Base-by-base conservation (phyloP, 2,888 invertebrate species). In the Hecatera dysodea region DNA sequence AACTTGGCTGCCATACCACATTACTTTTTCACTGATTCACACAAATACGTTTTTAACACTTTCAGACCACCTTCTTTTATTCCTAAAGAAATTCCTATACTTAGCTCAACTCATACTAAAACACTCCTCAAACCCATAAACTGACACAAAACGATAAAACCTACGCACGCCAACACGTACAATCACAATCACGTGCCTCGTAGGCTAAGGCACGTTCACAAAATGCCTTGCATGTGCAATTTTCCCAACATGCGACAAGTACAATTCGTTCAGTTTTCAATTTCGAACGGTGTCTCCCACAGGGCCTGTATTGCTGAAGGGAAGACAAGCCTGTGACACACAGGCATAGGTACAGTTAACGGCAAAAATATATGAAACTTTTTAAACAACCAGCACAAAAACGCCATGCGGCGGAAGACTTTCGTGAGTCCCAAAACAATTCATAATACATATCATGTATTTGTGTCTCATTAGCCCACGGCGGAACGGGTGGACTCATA, bases 211-310 rank as follows among this genome's bases (percentile, higher is more conserved):
- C 71, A 71, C 63, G 67, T 61, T 52, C 60, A 57, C 61, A 29
- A 56, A 80, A 76, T 57, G 80, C 50, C 72, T 48, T 66, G 62
- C 76, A 72, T 67, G 72, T 80, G 80, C 80, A 80, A 79, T 79
- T 76, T 76, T 46, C 80, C 42, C 61, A 65, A 55, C 75, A 75
- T 22, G 52, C 55, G 79, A 78, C 80, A 80, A 80, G 80, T 63
- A 67, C 72, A 66, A 85, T 85, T 87, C 86, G 88, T 90, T 89
- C 88, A 84, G 86, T 89, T 90, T 90, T 90, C 90, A 90, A 90
- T 90, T 89, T 85, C 83, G 85, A 76, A 81, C 82, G 77, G 83
- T 86, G 87, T 85, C 85, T 81, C 86, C 81, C 84, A 71, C 82
- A 82, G 86, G 86, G 77, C 76, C 66, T 56, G 82, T 82, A 83